These are phyloP conservation scores for Drepanosiphum platanoidis DNA, from an alignment of 2,888 invertebrate genomes.

Conservation along the genomic window DNA sequence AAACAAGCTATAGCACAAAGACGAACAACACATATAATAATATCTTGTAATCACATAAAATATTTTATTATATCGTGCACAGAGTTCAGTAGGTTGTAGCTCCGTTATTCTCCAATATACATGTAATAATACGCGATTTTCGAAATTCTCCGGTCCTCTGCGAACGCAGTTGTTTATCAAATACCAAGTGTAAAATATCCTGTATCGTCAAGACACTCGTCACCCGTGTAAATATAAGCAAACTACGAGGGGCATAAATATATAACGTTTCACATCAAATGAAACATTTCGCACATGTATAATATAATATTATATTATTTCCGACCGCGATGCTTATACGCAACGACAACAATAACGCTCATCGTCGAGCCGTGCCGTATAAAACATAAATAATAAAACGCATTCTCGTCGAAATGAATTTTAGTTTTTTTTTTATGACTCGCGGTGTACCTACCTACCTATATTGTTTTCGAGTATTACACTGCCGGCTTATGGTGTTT, in stretches of 20 bases:
- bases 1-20: no score
- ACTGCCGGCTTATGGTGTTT: background rate
- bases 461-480: background rate
- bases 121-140: background rate
- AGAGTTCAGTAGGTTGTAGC: background rate
- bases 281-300: background rate
- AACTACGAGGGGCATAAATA: no score
- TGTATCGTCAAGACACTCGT: no score
- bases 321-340: background rate
- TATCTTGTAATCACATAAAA: background rate
- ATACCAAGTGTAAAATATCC: no score
- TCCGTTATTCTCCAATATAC: background rate
- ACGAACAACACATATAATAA: no score
- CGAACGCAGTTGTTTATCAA: no score
- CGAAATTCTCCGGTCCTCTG: background rate
- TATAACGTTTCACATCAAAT: no score
- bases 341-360: background rate
- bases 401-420: background rate
- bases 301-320: no score
- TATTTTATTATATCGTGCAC: background rate
- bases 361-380: background rate
- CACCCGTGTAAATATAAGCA: no score
- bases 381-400: background rate
- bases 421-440: constrained; percentile 1
- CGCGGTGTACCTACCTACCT: background rate